Percentiles rank a stretch among this genome's conserved stretches.
Evolutionary conservation across 2,888 invertebrate species (phyloP).

Genomic region (Rutpela maculata): DNA sequence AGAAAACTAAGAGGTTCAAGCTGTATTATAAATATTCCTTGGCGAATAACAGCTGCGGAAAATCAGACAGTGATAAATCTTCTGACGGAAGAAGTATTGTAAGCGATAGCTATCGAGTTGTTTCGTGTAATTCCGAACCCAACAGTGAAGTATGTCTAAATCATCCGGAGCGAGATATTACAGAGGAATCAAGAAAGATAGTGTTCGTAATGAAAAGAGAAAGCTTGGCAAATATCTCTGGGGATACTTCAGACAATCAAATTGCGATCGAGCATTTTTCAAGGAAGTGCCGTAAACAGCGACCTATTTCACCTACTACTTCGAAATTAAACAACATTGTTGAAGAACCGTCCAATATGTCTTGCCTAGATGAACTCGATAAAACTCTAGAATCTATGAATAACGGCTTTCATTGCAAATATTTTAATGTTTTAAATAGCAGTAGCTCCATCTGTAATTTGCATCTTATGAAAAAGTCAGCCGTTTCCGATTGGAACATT

Average conservation of each 20-base stretch:
- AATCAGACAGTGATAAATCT: constrained; percentile 33
- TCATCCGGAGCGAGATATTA: background rate
- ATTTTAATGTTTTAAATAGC: constrained; percentile 50
- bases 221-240: background rate
- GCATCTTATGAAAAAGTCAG: constrained; percentile 43
- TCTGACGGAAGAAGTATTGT: constrained; percentile 53
- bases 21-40: constrained; percentile 59
- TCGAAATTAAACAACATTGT: constrained; percentile 51
- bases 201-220: constrained; percentile 27
- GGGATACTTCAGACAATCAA: background rate
- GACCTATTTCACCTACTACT: constrained; percentile 30
- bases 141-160: constrained; percentile 8
- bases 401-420: constrained; percentile 40
- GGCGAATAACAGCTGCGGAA: constrained; percentile 40
- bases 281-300: constrained; percentile 22
- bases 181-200: constrained; percentile 16
- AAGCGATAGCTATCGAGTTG: constrained; percentile 53
- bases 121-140: constrained; percentile 51
- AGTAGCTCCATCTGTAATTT: constrained; percentile 56
- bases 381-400: constrained; percentile 31
- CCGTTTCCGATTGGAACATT: constrained; percentile 29
- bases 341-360: constrained; percentile 52
- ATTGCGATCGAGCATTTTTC: background rate
- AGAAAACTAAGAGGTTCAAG: constrained; percentile 55
- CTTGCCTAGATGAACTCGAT: constrained; percentile 15